Conservation (phyloP, 2,797 vertebrate species). For the Cynopterus sphinx region DNA sequence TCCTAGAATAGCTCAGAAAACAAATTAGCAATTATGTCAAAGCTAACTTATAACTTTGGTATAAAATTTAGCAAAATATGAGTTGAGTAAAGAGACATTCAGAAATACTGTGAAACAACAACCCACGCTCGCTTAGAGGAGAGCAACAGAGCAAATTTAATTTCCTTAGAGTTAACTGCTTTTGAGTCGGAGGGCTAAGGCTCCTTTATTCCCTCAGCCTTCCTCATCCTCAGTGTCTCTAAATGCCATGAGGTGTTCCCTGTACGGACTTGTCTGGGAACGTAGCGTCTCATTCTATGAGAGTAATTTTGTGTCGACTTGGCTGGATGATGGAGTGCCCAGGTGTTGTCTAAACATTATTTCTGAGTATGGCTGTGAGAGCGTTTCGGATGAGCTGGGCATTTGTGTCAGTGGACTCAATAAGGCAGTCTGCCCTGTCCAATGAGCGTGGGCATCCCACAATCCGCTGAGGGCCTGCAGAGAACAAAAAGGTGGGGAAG, state of each 20-base stretch:
- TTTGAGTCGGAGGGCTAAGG: neutral
- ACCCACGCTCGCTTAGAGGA: neutral
- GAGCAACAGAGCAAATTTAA: neutral
- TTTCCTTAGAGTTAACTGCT: neutral
- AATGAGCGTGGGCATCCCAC: neutral
- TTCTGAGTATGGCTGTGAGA: neutral
- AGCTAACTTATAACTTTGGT: neutral
- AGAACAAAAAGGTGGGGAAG: neutral
- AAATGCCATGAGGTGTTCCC: neutral
- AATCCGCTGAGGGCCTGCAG: neutral
- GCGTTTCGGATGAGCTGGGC: neutral
- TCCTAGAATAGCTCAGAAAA: slow-evolving; percentile 49
- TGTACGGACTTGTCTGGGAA: neutral
- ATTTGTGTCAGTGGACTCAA: neutral
- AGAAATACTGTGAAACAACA: neutral
- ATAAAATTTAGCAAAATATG: slow-evolving; percentile 53
- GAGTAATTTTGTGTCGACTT: neutral
- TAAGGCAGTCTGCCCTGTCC: neutral
- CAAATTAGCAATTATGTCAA: slow-evolving; percentile 28
- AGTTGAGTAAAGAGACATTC: neutral
- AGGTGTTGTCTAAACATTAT: neutral
- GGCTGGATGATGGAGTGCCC: neutral
- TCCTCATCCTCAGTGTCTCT: neutral
- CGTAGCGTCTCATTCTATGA: neutral
- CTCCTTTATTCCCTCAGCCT: neutral